phyloP scores from a whole-genome alignment of 2,113 vertebrate genomes.

The Baryphthengus martii region DNA sequence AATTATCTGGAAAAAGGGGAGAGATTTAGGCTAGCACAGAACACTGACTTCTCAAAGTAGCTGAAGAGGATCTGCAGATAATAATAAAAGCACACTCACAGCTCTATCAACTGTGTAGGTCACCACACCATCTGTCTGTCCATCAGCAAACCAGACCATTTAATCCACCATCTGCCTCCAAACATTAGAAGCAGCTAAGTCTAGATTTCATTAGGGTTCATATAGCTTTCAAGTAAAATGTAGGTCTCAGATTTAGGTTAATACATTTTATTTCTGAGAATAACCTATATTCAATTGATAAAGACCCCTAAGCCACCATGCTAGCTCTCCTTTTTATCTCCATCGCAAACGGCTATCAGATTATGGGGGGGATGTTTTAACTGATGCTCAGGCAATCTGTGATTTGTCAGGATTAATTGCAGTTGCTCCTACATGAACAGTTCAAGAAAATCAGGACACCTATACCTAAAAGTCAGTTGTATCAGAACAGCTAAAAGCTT shows the following conservation, averaged over 20 bases:
- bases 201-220: background rate
- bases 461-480: background rate
- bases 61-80: background rate
- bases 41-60: background rate
- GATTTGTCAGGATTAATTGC: background rate
- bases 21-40: background rate
- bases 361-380: background rate
- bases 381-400: background rate
- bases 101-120: background rate
- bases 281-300: background rate
- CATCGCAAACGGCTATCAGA: background rate
- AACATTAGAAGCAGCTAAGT: background rate
- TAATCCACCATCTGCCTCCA: constrained; percentile 15
- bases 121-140: constrained; percentile 50
- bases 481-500: background rate
- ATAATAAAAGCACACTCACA: background rate
- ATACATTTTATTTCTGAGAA: background rate
- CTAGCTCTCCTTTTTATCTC: background rate
- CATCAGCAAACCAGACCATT: background rate
- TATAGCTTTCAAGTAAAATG: background rate
- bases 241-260: constrained; percentile 26
- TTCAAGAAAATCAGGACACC: background rate
- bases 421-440: background rate
- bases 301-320: background rate
- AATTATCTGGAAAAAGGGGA: background rate